A percentile compares a stretch with the other conserved stretches of the same genome.
phyloP scores from a whole-genome alignment of 2,888 invertebrate species.

The Eristalis intricaria region DNA sequence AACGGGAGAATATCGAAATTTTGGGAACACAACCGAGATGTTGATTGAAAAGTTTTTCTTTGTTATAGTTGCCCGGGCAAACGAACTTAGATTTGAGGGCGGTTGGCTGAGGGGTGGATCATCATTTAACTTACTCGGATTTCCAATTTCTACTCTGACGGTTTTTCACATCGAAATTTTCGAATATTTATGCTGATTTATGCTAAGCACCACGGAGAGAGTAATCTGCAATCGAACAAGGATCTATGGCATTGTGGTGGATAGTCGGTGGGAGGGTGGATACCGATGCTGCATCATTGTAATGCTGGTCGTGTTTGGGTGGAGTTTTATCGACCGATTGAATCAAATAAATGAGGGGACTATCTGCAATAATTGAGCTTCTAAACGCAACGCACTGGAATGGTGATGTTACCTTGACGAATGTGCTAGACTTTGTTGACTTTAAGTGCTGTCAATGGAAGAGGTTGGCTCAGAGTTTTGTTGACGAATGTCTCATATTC shows the following conservation, averaged over 20 bases:
- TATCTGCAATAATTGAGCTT: constrained; percentile 29
- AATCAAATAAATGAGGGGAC: background rate
- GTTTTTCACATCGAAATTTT: constrained; percentile 26
- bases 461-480: background rate
- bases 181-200: constrained; percentile 65
- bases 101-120: background rate
- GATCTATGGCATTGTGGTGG: constrained; percentile 25
- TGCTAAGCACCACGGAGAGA: constrained; percentile 53
- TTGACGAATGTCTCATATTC: constrained; percentile 1
- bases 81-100: background rate
- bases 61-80: constrained; percentile 43
- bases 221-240: constrained; percentile 55
- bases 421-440: background rate
- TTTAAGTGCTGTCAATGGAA: constrained; percentile 12
- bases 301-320: constrained; percentile 16
- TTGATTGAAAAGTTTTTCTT: constrained; percentile 69
- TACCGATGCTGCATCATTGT: constrained; percentile 10
- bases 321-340: constrained; percentile 5
- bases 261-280: background rate
- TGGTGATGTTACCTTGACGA: background rate
- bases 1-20: constrained; percentile 18
- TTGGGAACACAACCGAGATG: constrained; percentile 38
- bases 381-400: background rate
- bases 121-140: constrained; percentile 54
- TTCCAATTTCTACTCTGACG: constrained; percentile 40